Percentiles rank a stretch among this genome's conserved stretches.
phyloP scores from a whole-genome alignment of 2,113 vertebrate genomes.

The Thamnophis sirtalis region DNA sequence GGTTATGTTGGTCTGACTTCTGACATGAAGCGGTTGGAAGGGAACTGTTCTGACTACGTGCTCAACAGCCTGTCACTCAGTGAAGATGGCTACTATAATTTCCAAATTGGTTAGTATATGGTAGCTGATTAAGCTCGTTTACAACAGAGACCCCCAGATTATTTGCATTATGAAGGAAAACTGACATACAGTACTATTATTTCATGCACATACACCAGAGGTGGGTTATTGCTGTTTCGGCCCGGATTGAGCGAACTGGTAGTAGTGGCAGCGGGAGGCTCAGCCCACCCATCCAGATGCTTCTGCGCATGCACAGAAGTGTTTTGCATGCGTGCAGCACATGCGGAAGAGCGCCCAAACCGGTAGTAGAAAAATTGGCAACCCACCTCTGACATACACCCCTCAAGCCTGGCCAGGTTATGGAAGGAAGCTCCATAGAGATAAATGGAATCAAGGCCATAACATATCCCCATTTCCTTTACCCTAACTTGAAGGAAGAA shows the following conservation, averaged over 20 bases:
- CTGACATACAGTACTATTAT: not conserved
- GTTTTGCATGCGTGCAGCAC: too few relatives aligned
- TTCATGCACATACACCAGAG: not conserved
- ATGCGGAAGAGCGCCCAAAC: too few relatives aligned
- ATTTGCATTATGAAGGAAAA: not conserved
- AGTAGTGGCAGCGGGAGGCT: too few relatives aligned
- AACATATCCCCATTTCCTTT: not conserved
- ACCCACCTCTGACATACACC: not conserved
- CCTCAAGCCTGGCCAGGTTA: not conserved
- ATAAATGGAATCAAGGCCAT: not conserved
- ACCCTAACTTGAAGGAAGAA: not conserved
- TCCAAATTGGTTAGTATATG: constrained; percentile 30
- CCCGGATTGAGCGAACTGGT: too few relatives aligned
- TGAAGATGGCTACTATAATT: constrained; percentile 38
- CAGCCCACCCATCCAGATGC: too few relatives aligned
- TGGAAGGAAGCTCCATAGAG: not conserved
- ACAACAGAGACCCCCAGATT: not conserved
- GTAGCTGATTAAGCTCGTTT: not conserved
- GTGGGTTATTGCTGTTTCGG: too few relatives aligned
- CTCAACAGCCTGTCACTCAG: constrained; percentile 17
- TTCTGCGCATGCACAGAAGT: too few relatives aligned
- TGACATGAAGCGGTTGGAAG: constrained; percentile 25
- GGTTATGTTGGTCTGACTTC: constrained; percentile 33
- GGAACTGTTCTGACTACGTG: constrained; percentile 19
- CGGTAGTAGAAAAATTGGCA: too few relatives aligned